Conservation (phyloP, 1,140 invertebrate genomes). For the Neodiprion virginianus region DNA sequence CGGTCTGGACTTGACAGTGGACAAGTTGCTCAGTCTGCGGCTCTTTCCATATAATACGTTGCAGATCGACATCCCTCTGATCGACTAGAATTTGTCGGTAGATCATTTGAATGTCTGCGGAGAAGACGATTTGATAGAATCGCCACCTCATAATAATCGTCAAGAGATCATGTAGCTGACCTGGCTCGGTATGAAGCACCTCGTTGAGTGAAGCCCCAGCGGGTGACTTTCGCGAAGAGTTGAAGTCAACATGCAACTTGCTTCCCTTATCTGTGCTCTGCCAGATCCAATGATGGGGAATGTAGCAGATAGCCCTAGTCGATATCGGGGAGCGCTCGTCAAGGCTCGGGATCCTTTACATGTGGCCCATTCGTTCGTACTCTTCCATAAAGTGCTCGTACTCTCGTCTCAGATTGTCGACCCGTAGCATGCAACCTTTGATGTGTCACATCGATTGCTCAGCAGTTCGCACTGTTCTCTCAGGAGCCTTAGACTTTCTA, state of each 20-base stretch:
- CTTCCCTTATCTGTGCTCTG: background rate
- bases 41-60: constrained; percentile 15
- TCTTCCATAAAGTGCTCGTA: background rate
- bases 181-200: background rate
- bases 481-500: background rate
- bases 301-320: background rate
- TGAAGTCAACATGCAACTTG: constrained; percentile 21
- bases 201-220: constrained; percentile 14
- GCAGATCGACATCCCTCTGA: background rate
- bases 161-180: background rate
- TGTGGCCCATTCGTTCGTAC: background rate
- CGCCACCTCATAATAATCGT: constrained; percentile 11
- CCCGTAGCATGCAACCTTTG: background rate
- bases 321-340: background rate
- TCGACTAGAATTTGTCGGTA: constrained; percentile 1
- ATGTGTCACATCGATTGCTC: background rate
- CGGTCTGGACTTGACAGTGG: background rate
- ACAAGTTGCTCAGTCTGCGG: background rate
- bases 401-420: background rate
- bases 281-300: constrained; percentile 16
- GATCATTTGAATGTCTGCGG: constrained; percentile 17
- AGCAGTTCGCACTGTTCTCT: background rate
- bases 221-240: constrained; percentile 12
- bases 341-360: background rate
- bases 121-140: constrained; percentile 7